A percentile compares a stretch with the other conserved stretches of the same genome.
phyloP scores from a whole-genome alignment of 2,113 vertebrate genomes.

The Sylvicapra grimmia region DNA sequence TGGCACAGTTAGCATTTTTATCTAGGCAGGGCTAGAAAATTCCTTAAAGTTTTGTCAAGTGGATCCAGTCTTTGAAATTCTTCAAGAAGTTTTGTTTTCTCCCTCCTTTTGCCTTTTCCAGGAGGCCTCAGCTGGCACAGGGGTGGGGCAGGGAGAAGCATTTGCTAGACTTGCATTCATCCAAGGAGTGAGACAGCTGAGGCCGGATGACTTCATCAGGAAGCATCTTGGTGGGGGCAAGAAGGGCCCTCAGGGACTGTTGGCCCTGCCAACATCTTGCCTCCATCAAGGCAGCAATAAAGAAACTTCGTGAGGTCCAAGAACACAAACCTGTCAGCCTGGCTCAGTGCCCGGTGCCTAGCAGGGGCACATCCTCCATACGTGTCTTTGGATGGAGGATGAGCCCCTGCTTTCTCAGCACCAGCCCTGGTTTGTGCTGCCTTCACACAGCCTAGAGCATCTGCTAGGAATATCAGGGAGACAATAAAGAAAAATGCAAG shows the following conservation, averaged over 20 bases:
- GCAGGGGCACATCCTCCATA: background rate
- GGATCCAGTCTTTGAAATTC: background rate
- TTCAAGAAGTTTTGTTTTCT: background rate
- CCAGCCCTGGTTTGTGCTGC: background rate
- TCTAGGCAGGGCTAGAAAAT: background rate
- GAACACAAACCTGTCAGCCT: background rate
- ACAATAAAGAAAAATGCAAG: background rate
- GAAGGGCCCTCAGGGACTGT: background rate
- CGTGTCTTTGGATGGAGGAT: background rate
- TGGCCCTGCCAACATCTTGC: background rate
- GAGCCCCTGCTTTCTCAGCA: background rate
- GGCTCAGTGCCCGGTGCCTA: background rate
- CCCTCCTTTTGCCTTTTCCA: background rate
- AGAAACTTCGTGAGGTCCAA: background rate
- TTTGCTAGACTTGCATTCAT: background rate
- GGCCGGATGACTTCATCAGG: background rate
- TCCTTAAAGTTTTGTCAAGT: constrained; percentile 8
- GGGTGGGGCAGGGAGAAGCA: background rate
- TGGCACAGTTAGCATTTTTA: background rate
- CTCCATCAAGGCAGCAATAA: background rate
- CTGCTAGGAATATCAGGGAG: background rate
- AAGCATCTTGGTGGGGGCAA: background rate
- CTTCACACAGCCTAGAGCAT: background rate
- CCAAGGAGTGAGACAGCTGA: constrained; percentile 37
- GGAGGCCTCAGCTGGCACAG: constrained; percentile 12